Evolutionary conservation across 2,888 invertebrate species (phyloP), one percentile per base, ranked within the genome.

Genomic region (Tetropium fuscum): DNA sequence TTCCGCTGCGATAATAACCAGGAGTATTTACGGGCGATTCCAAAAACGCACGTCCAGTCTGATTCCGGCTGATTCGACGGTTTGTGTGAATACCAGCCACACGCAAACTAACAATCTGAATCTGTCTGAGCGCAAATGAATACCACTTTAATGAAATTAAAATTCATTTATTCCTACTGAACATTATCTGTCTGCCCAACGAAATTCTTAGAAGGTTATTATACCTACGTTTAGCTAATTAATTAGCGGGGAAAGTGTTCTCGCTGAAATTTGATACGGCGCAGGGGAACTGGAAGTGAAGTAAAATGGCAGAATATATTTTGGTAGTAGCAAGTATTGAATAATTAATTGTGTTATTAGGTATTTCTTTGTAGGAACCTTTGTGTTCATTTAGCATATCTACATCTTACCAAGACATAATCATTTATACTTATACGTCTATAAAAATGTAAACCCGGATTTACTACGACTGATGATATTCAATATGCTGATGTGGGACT

Each of bases 81-180:
- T 53, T 45, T 48, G 41, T 25, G 58, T 25, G 47, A 45, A 19
- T 36, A 40, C 15, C 22, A 43, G 32, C 40, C 43, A 70, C 78
- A 79, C 79, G 78, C 78, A 72, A 78, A 77, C 75, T 66, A 62
- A 78, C 78, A 78, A 79, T 79, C 79, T 78, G 77, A 75, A 77
- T 77, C 75, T 73, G 76, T 78, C 76, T 69, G 74, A n/a, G 25
- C 34, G 51, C 40, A 51, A 51, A 51, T 40, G 51, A 34, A 53
- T 38, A 74, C 75, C 76, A 75, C 79, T 79, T 79, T 80, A 80
- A 80, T 80, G 80, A 81, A 80, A 81, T 80, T 81, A 80, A 80
- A 80, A 81, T 80, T 80, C 80, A 80, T 81, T 80, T 80, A 81
- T 81, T 79, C 80, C 75, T 60, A 10, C 60, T 73, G 78, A 73